Percentiles rank a stretch among this genome's conserved stretches.
phyloP scores from a whole-genome alignment of 2,797 vertebrate genomes.

The Sebastes matsubarae region DNA sequence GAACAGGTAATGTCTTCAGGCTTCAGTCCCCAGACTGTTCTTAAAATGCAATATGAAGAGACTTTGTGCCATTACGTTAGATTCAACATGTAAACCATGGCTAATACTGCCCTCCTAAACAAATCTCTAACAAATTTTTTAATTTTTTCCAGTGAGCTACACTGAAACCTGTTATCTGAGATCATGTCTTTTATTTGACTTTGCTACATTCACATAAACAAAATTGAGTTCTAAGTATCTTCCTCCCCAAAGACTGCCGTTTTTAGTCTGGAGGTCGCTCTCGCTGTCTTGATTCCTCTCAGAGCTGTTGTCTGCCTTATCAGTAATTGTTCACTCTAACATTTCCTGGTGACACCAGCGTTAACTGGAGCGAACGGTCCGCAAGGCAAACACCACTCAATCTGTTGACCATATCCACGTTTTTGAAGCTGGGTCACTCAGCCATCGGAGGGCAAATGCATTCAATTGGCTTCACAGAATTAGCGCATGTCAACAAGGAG shows the following conservation, averaged over 20 bases:
- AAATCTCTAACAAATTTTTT: neutral
- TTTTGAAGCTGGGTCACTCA: slow-evolving; percentile 70
- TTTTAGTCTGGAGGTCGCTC: slow-evolving; percentile 14
- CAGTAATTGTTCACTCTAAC: slow-evolving; percentile 79
- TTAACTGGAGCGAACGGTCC: slow-evolving; percentile 76
- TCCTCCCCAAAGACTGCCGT: neutral
- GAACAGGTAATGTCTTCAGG: slow-evolving; percentile 48
- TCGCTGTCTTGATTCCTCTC: slow-evolving; percentile 22
- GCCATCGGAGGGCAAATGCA: slow-evolving; percentile 72
- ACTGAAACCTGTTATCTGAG: neutral
- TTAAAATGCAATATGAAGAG: slow-evolving; percentile 68
- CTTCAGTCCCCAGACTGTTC: slow-evolving; percentile 48
- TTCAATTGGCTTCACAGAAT: slow-evolving; percentile 81
- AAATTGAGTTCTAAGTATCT: neutral
- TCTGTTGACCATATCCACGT: slow-evolving; percentile 75
- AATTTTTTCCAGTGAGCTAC: neutral
- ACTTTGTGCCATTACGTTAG: slow-evolving; percentile 39
- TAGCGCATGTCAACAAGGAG: slow-evolving; percentile 77
- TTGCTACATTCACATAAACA: neutral
- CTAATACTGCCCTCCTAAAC: neutral
- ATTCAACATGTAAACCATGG: slow-evolving; percentile 18
- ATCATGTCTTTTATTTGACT: neutral
- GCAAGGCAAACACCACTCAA: slow-evolving; percentile 79
- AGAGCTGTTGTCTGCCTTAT: slow-evolving; percentile 60
- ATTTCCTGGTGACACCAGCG: slow-evolving; percentile 78